phyloP scores from a whole-genome alignment of 2,888 invertebrate species.

The Brachylomia viminalis region DNA sequence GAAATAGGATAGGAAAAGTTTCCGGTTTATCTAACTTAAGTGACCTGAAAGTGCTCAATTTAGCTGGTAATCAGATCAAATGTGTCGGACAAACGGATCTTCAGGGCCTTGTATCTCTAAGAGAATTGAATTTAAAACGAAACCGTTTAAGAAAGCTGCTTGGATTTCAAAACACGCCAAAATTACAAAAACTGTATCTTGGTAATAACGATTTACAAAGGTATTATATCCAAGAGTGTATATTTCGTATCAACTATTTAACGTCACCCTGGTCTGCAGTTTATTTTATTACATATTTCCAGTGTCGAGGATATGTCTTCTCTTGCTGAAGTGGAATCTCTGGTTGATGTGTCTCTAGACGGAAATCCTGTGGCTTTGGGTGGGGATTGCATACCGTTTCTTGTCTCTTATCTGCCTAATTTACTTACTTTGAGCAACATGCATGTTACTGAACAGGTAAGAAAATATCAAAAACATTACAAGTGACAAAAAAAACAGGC shows the following conservation, averaged over 20 bases:
- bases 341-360: slow-evolving; percentile 96
- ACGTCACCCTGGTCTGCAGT: not conserved
- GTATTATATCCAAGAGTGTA: slow-evolving; percentile 65
- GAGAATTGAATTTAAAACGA: slow-evolving; percentile 96
- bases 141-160: slow-evolving; percentile 95
- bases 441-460: slow-evolving; percentile 94
- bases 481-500: not conserved
- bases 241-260: not conserved
- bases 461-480: slow-evolving; percentile 1
- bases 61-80: slow-evolving; percentile 97
- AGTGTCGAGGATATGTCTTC: slow-evolving; percentile 97
- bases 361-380: slow-evolving; percentile 95
- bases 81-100: slow-evolving; percentile 94
- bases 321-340: slow-evolving; percentile 93
- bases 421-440: slow-evolving; percentile 94
- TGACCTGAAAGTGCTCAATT: slow-evolving; percentile 96
- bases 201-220: slow-evolving; percentile 95
- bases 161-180: slow-evolving; percentile 94
- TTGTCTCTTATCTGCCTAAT: slow-evolving; percentile 95
- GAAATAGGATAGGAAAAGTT: slow-evolving; percentile 96
- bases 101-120: slow-evolving; percentile 93
- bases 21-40: slow-evolving; percentile 92
- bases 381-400: slow-evolving; percentile 95
- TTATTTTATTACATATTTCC: slow-evolving; percentile 62
- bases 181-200: slow-evolving; percentile 94